These are phyloP conservation scores for Ylistrum balloti DNA, from an alignment of 1,140 invertebrate species.

Conservation along the genomic window DNA sequence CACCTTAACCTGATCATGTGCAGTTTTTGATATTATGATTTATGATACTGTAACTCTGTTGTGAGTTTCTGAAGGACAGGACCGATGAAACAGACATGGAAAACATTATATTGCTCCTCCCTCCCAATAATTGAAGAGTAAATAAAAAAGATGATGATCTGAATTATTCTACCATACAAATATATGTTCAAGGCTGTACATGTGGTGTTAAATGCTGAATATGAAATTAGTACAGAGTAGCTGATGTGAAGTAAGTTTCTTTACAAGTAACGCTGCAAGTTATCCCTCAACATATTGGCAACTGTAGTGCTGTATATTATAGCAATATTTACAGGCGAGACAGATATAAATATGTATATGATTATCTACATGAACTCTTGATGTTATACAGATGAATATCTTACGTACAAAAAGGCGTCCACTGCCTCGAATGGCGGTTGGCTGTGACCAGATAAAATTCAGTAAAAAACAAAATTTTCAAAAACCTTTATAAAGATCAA, in stretches of 20 bases:
- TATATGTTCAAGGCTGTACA: neutral
- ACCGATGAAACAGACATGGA: no score
- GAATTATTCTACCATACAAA: no score
- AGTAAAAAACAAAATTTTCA: neutral
- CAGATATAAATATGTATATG: neutral
- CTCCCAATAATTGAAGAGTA: no score
- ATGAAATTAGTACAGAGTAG: neutral
- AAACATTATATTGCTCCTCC: no score
- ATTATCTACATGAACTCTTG: neutral
- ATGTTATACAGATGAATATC: neutral
- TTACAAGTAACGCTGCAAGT: neutral
- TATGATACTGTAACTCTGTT: no score
- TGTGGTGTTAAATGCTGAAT: neutral
- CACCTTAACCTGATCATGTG: no score
- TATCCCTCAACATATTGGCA: neutral
- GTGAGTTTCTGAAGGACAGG: no score
- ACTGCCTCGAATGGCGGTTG: neutral
- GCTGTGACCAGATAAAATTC: slow-evolving; percentile 18
- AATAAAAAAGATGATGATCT: no score
- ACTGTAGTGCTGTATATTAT: neutral
- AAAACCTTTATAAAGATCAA: neutral
- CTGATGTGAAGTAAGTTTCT: neutral
- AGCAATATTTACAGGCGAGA: neutral
- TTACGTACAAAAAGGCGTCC: slow-evolving; percentile 33
- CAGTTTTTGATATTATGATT: no score